Conservation (phyloP, 2,113 vertebrate genomes). For the Microtus oregoni region DNA sequence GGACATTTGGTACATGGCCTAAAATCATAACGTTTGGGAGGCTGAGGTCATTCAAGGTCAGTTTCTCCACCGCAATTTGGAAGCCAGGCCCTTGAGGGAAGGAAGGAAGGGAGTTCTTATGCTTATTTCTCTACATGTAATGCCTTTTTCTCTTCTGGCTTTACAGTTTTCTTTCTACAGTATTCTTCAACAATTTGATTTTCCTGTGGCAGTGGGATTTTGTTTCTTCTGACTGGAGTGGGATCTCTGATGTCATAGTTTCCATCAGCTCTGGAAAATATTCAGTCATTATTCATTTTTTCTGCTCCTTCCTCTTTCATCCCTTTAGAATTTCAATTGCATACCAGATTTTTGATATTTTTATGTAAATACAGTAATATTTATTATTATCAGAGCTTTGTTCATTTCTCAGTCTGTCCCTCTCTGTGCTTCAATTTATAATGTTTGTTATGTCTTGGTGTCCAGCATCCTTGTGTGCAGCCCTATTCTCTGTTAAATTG, state of each 20-base stretch:
- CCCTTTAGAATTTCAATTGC: conserved; percentile 24
- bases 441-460: neutral
- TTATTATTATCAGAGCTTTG: neutral
- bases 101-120: neutral
- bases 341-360: neutral
- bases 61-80: neutral
- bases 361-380: neutral
- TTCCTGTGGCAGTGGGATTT: neutral
- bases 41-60: neutral
- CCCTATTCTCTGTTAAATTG: neutral
- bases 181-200: neutral
- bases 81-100: neutral
- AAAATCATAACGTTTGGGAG: neutral
- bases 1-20: neutral
- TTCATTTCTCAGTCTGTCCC: neutral
- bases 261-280: conserved; percentile 44
- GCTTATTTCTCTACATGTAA: neutral
- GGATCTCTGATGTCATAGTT: neutral
- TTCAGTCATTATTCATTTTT: conserved; percentile 14
- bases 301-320: neutral
- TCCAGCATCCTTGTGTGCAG: neutral
- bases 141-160: neutral
- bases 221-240: neutral
- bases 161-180: neutral
- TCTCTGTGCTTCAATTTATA: neutral